Evolutionary conservation across 2,113 vertebrate genomes (phyloP), one percentile per base, ranked within the genome.

Genomic region (Saccopteryx leptura): DNA sequence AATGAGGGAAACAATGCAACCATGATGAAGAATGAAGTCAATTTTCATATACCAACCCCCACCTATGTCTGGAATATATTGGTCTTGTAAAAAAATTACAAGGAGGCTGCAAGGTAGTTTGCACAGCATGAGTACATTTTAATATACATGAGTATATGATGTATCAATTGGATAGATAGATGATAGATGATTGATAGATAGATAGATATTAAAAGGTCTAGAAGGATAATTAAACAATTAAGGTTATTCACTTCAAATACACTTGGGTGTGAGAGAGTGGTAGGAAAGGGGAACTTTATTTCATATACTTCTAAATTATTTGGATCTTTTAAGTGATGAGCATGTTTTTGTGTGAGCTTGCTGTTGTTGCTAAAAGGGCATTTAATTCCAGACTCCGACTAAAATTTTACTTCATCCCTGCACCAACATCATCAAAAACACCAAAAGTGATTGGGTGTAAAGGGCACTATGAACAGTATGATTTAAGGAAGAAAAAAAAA

Each of bases 21-120:
- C 18, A 50, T 50, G 78, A 80, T 79, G 85, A 94, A 69, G 91
- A 92, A 86, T 46, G 31, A 82, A 54, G 69, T 46, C 71, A 81
- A 85, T 56, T 21, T 81, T 81, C 12, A 63, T 19, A 31, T n/a
- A 31, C 14, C 60, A 93, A 52, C 4, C 52, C 52, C 63, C 56
- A 52, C 8, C 11, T 48, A 12, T 23, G 52, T 65, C 48, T 31
- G 18, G 33, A 63, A n/a, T 63, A 4, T 58, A 48, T 48, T 85
- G 28, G 28, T 17, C 58, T 66, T 31, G 26, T 52, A 28, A 85
- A 92, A 91, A 76, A 31, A 90, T 54, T 21, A 28, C 66, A 92
- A 54, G 50, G 50, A 80, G 39, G 15, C 24, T 28, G 1, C 65
- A 48, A 52, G 66, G 50, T 56, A 85, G 50, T 15, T 48, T 48